Evolutionary conservation across 1,140 invertebrate genomes (phyloP), one percentile per base, ranked within the genome.

Genomic region (Caenorhabditis tropicalis): DNA sequence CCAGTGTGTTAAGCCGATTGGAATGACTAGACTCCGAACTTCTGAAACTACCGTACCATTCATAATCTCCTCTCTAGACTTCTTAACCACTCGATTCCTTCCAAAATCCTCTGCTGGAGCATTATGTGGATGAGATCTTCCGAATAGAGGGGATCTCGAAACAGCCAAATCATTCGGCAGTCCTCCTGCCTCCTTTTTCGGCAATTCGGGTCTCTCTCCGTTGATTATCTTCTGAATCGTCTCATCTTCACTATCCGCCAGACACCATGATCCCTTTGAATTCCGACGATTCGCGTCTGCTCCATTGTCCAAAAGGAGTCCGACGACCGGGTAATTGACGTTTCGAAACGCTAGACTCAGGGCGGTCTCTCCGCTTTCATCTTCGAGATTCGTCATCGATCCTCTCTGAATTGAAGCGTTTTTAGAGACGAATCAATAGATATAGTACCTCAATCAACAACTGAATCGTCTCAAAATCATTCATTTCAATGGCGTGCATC

Each of bases 401-500:
- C 79, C 84, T 49, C 58, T 29, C 84, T 85, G 79, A 46, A 81
- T 82, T 15, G 5, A 7, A n/a, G 24, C 15, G 19, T 5, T 33
- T 70, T 19, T 2, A 19, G 6, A 24, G 36, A 19, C 19, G 15
- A 70, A 12, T 16, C 9, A 24, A 80, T 36, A 33, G 79, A 31
- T 60, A 36, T 3, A 70, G 15, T 74, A 81, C 79, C 70, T 82
- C 82, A 39, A 82, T n/a, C 10, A 85, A 48, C n/a, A 85, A 82
- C 31, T 60, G 53, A 36, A 85, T 81, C 10, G 83, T 65, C 36
- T 85, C 84, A 24, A 49, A 49, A 60, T 85, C 84, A 51, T 85
- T 85, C 84, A 85, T 85, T 27, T 74, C 48, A 48, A 85, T 74
- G 9, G 84, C 80, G 36, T 85, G 84, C 48, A 85, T 70, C 43